These are phyloP conservation scores for Lampropteryx suffumata DNA, from an alignment of 2,888 invertebrate species.

Conservation along the genomic window DNA sequence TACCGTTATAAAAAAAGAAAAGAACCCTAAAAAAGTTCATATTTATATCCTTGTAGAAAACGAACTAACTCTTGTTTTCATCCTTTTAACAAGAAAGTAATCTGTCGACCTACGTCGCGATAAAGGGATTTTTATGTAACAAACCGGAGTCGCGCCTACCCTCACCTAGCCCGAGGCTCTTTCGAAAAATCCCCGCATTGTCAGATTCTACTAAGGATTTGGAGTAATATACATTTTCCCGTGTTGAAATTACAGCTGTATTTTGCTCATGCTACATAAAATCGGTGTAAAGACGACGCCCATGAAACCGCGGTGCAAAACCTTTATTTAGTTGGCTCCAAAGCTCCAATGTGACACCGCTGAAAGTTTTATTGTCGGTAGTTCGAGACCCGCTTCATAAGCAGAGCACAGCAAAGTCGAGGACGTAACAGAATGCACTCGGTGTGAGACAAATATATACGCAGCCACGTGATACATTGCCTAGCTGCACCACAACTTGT, in stretches of 20 bases:
- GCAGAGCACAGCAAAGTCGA: conserved; percentile 52
- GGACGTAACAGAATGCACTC: conserved; percentile 53
- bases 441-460: conserved; percentile 55
- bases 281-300: conserved; percentile 73
- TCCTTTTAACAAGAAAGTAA: conserved; percentile 82
- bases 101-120: conserved; percentile 79
- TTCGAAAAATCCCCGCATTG: conserved; percentile 74
- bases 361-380: conserved; percentile 74
- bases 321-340: conserved; percentile 73
- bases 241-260: conserved; percentile 77
- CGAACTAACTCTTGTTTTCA: conserved; percentile 78
- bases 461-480: conserved; percentile 43
- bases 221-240: conserved; percentile 76
- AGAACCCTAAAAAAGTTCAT: conserved; percentile 65
- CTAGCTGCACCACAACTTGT: conserved; percentile 40
- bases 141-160: conserved; percentile 79
- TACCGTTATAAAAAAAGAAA: conserved; percentile 52
- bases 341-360: conserved; percentile 69
- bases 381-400: conserved; percentile 63
- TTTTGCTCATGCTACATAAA: conserved; percentile 77
- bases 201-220: conserved; percentile 77
- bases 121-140: conserved; percentile 82
- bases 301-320: conserved; percentile 66
- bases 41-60: conserved; percentile 73
- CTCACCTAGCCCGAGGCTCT: conserved; percentile 78